phyloP scores from a whole-genome alignment of 2,797 vertebrate genomes.

The Oreortyx pictus region DNA sequence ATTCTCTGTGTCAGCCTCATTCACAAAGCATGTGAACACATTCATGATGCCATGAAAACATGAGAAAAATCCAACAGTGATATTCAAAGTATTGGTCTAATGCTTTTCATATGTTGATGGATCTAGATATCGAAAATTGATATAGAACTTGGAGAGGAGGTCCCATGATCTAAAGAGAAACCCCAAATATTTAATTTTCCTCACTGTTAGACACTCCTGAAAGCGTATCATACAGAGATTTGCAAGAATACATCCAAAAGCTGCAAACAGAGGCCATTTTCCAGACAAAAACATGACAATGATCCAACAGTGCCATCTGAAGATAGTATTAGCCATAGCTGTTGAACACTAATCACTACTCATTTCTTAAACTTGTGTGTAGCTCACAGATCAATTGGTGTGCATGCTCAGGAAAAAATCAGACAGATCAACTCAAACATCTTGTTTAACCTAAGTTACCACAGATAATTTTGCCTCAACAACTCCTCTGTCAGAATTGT shows the following conservation, averaged over 20 bases:
- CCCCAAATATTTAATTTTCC: not conserved
- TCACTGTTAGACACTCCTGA: not conserved
- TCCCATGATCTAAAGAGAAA: not conserved
- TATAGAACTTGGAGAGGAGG: not conserved
- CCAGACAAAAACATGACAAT: not conserved
- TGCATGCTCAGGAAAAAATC: not conserved
- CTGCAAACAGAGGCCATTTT: not conserved
- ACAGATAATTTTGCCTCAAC: not conserved
- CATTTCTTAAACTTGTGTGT: not conserved
- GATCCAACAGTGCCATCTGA: not conserved
- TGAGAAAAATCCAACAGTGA: not conserved
- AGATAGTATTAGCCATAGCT: not conserved
- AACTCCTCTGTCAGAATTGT: not conserved
- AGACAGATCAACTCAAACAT: not conserved
- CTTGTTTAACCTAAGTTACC: not conserved
- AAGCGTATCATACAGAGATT: not conserved
- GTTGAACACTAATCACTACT: not conserved
- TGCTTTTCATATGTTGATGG: not conserved
- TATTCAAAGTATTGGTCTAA: not conserved
- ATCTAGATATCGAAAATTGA: not conserved
- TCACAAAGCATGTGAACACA: not conserved
- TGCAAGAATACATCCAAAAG: not conserved
- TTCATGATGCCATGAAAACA: not conserved
- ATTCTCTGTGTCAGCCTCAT: not conserved
- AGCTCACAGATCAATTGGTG: accelerated